Evolutionary conservation across 2,113 vertebrate species (phyloP), one percentile per base, ranked within the genome.

Genomic region (Tinamus guttatus): DNA sequence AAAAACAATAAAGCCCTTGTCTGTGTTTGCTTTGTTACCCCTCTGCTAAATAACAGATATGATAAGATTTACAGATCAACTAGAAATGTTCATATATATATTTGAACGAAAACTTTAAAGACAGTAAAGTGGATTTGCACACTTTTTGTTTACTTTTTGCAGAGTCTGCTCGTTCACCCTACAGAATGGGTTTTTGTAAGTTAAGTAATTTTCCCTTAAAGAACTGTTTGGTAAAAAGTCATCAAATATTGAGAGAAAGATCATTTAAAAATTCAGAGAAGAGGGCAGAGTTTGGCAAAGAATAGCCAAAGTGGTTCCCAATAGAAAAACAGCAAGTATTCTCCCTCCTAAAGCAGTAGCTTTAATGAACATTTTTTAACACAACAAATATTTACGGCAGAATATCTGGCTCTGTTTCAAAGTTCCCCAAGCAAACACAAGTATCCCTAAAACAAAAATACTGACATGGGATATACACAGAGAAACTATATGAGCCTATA

Each of bases 31-130:
- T 27, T 54, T 65, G 12, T 15, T 59, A 41, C 7, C 13, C 6
- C 6, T 71, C 62, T 96, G 45, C 28, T 92, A 73, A 71, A 84
- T 70, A 76, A 65, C 15, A 88, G 79, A 49, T 30, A 77, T 4
- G 13, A 15, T 7, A 62, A 68, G 30, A 64, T 64, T 22, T 91
- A 90, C 4, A 71, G 71, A 88, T 64, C 59, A 95, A 68, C 40
- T 89, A 24, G 60, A 80, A 79, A n/a, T 69, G 71, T 87, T 95
- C 21, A 59, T 84, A 96, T 51, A 68, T 85, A 30, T 65, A 93
- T 70, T 94, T 95, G 76, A 89, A 79, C 59, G 25, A n/a, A 67
- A 82, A 54, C 9, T 85, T 96, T 65, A 74, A 93, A 93, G 54
- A 56, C 56, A 89, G 11, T 13, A 78, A 58, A 88, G 60, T 60